Conservation (phyloP, 1,140 invertebrate genomes). For the Zaprionus capensis region DNA sequence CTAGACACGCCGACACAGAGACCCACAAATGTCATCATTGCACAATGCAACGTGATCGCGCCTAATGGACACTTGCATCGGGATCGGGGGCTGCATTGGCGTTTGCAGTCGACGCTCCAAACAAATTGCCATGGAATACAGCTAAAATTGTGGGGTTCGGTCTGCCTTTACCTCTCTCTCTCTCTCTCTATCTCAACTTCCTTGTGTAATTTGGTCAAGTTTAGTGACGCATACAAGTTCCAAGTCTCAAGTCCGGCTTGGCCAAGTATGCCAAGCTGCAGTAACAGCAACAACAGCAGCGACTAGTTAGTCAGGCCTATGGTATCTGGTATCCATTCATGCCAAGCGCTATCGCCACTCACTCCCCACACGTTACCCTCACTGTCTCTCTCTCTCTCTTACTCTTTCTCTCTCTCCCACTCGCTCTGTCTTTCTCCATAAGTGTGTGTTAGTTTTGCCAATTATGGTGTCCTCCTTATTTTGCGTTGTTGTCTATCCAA, state of each 20-base stretch:
- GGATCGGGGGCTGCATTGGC: constrained; percentile 38
- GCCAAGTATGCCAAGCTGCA: constrained; percentile 51
- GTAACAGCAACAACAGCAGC: constrained; percentile 18
- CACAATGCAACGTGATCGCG: constrained; percentile 42
- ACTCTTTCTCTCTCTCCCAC: constrained; percentile 7
- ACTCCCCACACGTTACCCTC: constrained; percentile 4
- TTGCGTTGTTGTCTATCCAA: constrained; percentile 63
- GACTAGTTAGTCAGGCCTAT: constrained; percentile 66
- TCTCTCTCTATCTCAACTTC: constrained; percentile 39
- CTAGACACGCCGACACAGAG: constrained; percentile 42
- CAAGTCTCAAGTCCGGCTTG: constrained; percentile 65
- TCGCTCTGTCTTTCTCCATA: constrained; percentile 4
- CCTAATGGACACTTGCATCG: constrained; percentile 50
- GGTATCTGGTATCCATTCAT: constrained; percentile 51
- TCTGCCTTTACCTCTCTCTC: background rate
- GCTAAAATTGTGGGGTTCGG: background rate
- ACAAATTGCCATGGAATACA: constrained; percentile 42
- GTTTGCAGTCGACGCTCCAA: constrained; percentile 29
- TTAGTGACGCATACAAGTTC: constrained; percentile 69
- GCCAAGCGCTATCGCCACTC: constrained; percentile 45
- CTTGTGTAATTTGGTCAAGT: constrained; percentile 80
- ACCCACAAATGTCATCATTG: constrained; percentile 56
- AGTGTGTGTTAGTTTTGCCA: constrained; percentile 67
- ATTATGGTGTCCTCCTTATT: constrained; percentile 82
- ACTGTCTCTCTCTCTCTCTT: constrained; percentile 5